phyloP scores from a whole-genome alignment of 2,888 invertebrate genomes.

The Rhopalosiphum nymphaeae region DNA sequence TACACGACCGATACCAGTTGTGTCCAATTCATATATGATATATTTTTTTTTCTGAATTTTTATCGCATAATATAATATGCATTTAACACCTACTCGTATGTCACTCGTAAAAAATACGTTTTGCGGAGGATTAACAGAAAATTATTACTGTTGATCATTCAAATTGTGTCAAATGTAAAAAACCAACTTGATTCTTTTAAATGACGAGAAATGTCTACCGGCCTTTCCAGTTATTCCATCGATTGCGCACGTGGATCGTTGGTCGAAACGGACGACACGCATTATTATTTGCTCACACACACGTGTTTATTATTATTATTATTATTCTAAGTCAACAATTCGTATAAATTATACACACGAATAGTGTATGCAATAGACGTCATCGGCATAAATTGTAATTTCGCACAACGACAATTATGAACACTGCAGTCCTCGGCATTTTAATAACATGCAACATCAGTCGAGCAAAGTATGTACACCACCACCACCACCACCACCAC shows the following conservation, averaged over 20 bases:
- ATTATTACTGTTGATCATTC: background rate
- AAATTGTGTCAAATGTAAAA: background rate
- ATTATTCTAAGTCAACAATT: background rate
- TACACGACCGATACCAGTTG: background rate
- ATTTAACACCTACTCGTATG: background rate
- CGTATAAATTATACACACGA: background rate
- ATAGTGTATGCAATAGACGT: background rate
- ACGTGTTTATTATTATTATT: background rate
- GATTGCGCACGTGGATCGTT: background rate
- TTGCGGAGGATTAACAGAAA: background rate
- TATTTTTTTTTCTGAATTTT: background rate
- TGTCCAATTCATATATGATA: background rate
- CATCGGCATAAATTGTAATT: constrained; percentile 9
- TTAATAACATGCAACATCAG: background rate
- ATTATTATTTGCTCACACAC: background rate
- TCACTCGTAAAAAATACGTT: background rate
- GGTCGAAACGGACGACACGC: background rate
- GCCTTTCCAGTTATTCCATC: background rate
- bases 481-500: background rate
- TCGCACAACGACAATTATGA: constrained; percentile 4
- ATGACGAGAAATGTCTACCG: background rate
- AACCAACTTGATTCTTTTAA: background rate
- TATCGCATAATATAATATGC: background rate
- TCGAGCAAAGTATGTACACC: background rate
- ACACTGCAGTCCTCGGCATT: background rate